phyloP scores from a whole-genome alignment of 2,888 invertebrate species.

The Polymixis lichenea region DNA sequence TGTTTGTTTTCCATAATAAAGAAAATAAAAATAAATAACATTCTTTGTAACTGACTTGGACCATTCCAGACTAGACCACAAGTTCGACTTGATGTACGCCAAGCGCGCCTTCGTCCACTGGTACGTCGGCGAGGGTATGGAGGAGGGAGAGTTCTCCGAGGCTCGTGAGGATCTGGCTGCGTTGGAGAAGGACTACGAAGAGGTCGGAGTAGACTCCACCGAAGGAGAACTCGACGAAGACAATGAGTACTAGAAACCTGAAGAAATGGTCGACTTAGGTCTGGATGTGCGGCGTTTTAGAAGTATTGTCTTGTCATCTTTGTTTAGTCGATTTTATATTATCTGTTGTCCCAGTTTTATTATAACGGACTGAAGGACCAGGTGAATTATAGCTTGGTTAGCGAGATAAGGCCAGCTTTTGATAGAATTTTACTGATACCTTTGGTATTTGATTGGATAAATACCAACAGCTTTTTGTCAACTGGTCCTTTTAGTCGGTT shows the following conservation, averaged over 20 bases:
- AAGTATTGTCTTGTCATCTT: conserved; percentile 46
- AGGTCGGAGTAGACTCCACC: conserved; percentile 94
- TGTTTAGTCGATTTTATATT: conserved; percentile 36
- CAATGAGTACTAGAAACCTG: conserved; percentile 90
- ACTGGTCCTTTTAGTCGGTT: conserved; percentile 29
- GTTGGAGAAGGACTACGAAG: conserved; percentile 95
- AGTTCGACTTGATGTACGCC: conserved; percentile 99
- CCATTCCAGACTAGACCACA: conserved; percentile 94
- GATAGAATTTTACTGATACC: conserved; percentile 35
- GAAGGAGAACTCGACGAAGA: conserved; percentile 93
- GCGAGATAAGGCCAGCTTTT: conserved; percentile 5
- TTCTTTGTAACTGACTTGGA: background rate
- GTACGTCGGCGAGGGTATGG: conserved; percentile 97
- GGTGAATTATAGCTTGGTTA: background rate
- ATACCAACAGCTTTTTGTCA: conserved; percentile 3
- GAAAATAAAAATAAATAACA: too few species aligned
- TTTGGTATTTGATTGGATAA: conserved; percentile 4
- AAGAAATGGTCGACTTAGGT: conserved; percentile 23
- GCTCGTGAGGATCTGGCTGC: conserved; percentile 96
- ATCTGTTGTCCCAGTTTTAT: conserved; percentile 12
- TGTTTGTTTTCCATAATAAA: too few species aligned
- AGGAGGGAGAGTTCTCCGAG: conserved; percentile 96
- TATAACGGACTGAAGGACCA: conserved; percentile 21
- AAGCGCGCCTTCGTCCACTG: conserved; percentile 99
- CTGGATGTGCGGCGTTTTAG: conserved; percentile 52